Evolutionary conservation across 2,888 invertebrate species (phyloP), one percentile per base, ranked within the genome.

Genomic region (Vanessa cardui): DNA sequence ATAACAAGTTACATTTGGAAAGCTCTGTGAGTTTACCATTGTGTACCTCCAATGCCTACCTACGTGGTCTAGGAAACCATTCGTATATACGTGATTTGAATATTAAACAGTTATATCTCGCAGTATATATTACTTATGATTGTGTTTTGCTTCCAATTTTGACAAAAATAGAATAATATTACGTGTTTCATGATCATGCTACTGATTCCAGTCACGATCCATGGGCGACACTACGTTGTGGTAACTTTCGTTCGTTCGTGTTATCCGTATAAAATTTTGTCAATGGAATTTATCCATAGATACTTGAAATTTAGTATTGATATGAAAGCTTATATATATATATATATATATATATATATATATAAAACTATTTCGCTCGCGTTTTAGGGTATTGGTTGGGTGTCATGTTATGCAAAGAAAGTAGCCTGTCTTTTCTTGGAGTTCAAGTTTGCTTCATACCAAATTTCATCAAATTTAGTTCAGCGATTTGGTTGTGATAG

Each of bases 101-200:
- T 50, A 18, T 20, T 50, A 50, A 50, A 21, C 50, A 50, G 21
- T 5, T 12, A 39, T 39, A 39, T 39, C 39, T 39, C 12, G 39
- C 39, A 39, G 39, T 39, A 39, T 50, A 6, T 26, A 15, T 26
- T 21, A 50, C 21, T 21, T 26, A 50, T 50, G 50, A 9, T 20
- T 50, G 21, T 50, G 15, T 50, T 49, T 50, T 50, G 50, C 21
- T 21, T 50, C 50, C 50, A 20, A 50, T 50, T 50, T 21, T 6
- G 16, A 21, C 26, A 15, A 52, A 52, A 52, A 21, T 52, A 26
- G 6, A 21, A 26, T 6, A 49, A 49, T 18, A 49, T 49, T 20
- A 49, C 49, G 49, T n/a, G 18, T 49, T 18, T 9, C 49, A 39
- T 39, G 39, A 39, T 39, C 39, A 39, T 4, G 18, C 20, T 18